Percentiles rank a stretch among this genome's conserved stretches.
These are phyloP conservation scores for Zelostemma sp. DNA, from an alignment of 1,140 invertebrate species.

Conservation along the genomic window DNA sequence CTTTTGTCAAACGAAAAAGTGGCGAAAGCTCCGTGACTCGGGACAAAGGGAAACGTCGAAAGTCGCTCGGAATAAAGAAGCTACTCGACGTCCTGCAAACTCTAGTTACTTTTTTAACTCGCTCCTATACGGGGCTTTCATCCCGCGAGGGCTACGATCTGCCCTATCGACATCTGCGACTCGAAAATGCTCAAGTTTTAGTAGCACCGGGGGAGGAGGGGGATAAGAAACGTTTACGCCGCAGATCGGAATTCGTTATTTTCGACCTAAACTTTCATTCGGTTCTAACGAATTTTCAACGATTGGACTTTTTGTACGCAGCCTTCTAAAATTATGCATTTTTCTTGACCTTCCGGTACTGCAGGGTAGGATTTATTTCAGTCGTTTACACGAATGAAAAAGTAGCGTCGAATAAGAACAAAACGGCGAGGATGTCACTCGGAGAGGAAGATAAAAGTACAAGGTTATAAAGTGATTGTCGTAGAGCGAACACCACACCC, in stretches of 20 bases:
- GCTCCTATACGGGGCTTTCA: constrained; percentile 18
- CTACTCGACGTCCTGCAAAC: constrained; percentile 47
- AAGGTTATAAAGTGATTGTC: constrained; percentile 23
- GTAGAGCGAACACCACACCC: constrained; percentile 30
- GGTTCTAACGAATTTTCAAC: no score
- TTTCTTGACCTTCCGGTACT: no score
- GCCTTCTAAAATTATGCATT: no score
- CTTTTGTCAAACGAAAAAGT: constrained; percentile 30
- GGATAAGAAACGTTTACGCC: not conserved
- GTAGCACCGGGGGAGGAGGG: not conserved
- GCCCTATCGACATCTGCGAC: constrained; percentile 51
- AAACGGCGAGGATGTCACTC: no score
- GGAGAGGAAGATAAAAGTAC: not conserved
- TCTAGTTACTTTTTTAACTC: constrained; percentile 36
- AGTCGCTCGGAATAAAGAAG: constrained; percentile 50
- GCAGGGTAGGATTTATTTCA: no score
- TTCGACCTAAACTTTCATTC: not conserved
- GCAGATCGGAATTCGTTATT: constrained; percentile 1
- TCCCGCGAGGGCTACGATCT: constrained; percentile 40
- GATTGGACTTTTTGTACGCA: no score
- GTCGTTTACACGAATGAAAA: no score
- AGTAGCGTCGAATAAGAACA: no score
- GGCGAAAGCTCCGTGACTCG: constrained; percentile 44
- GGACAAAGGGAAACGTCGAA: constrained; percentile 52
- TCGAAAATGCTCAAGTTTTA: constrained; percentile 16